Conservation (phyloP, 2,113 vertebrate genomes). For the Carassius gibelio region DNA sequence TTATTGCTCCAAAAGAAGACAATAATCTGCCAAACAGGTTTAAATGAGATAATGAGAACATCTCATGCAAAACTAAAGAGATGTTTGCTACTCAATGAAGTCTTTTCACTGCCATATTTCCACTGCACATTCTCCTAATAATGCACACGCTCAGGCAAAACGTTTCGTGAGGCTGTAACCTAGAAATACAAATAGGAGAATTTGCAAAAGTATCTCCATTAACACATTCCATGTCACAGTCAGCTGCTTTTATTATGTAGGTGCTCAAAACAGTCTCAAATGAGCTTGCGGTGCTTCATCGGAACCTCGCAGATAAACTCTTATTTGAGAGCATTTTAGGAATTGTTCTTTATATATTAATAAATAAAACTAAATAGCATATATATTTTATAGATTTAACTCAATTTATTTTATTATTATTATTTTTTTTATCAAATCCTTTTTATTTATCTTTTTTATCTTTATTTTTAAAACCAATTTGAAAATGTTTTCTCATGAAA, state of each 20-base stretch:
- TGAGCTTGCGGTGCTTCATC: constrained; percentile 10
- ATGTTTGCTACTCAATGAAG: constrained; percentile 49
- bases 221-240: constrained; percentile 43
- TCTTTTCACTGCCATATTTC: constrained; percentile 51
- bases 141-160: constrained; percentile 36
- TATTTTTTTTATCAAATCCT: neutral
- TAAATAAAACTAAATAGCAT: neutral
- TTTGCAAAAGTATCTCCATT: constrained; percentile 35
- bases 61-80: constrained; percentile 61
- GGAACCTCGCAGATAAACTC: constrained; percentile 38
- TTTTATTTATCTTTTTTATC: no score
- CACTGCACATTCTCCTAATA: constrained; percentile 37
- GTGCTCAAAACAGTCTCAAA: constrained; percentile 35
- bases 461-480: no score
- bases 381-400: neutral
- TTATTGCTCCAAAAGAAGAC: constrained; percentile 51
- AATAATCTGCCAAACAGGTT: constrained; percentile 58
- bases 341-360: constrained; percentile 23
- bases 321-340: constrained; percentile 49
- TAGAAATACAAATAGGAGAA: constrained; percentile 49
- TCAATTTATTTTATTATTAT: no score
- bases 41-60: constrained; percentile 61
- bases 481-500: no score
- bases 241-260: constrained; percentile 50
- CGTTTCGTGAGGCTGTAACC: constrained; percentile 49